Evolutionary conservation across 2,113 vertebrate species (phyloP).

Genomic region (Zeus faber): DNA sequence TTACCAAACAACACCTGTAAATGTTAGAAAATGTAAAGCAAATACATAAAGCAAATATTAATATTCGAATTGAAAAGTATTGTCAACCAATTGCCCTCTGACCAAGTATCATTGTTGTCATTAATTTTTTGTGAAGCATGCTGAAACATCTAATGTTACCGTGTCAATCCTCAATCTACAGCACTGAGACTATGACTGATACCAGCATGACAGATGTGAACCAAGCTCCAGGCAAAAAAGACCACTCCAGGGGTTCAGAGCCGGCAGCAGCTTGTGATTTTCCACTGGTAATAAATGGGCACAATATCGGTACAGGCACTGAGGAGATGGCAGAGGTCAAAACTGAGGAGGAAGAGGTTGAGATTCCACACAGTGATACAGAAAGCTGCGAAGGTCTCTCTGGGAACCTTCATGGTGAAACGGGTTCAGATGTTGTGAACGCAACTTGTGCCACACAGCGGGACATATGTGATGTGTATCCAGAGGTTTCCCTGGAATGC

Average conservation of each 20-base stretch:
- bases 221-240: background rate
- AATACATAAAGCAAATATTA: no score
- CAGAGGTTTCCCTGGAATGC: constrained; percentile 14
- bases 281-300: background rate
- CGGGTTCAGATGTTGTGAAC: background rate
- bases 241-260: constrained; percentile 14
- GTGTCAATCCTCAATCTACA: constrained; percentile 20
- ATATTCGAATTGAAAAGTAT: no score
- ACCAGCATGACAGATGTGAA: background rate
- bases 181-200: constrained; percentile 1
- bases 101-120: background rate
- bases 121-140: background rate
- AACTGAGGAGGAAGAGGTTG: constrained; percentile 9
- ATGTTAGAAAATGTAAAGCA: no score
- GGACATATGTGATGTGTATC: background rate
- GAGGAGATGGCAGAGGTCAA: background rate
- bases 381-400: no score
- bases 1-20: no score
- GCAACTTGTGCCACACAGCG: background rate
- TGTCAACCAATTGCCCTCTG: no score
- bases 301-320: background rate
- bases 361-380: background rate
- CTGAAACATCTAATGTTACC: background rate
- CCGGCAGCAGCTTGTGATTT: background rate
- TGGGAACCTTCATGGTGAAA: background rate